phyloP scores from a whole-genome alignment of 2,888 invertebrate species.

The Agrilus biguttatus region DNA sequence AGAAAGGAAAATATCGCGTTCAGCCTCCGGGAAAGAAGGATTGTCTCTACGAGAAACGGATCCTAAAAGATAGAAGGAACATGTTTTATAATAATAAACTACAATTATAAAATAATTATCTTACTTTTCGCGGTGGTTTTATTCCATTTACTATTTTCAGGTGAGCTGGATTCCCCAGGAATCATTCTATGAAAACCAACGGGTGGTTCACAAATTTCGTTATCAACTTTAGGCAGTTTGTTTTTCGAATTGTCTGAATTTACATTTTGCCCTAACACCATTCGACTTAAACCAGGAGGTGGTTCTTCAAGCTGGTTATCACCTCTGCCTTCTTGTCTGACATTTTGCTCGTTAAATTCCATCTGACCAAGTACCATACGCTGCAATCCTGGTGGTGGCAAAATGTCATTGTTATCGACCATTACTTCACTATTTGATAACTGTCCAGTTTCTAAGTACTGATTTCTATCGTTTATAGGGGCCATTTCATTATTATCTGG shows the following conservation, averaged over 20 bases:
- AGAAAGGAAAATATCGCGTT: slow-evolving; percentile 4
- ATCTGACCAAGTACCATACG: slow-evolving; percentile 53
- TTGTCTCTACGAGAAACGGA: no score
- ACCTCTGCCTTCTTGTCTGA: slow-evolving; percentile 29
- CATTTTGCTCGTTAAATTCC: slow-evolving; percentile 26
- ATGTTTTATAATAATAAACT: no score
- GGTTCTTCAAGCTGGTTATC: slow-evolving; percentile 29
- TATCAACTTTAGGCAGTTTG: neutral
- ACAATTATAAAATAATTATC: no score
- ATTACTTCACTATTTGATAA: slow-evolving; percentile 37
- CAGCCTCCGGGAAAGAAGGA: no score
- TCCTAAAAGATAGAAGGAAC: no score
- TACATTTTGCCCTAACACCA: slow-evolving; percentile 41
- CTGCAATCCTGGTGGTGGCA: slow-evolving; percentile 49
- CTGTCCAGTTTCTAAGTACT: slow-evolving; percentile 64
- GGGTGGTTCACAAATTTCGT: slow-evolving; percentile 26
- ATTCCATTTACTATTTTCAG: slow-evolving; percentile 15
- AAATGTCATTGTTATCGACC: slow-evolving; percentile 24
- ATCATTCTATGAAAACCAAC: slow-evolving; percentile 46
- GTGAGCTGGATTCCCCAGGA: slow-evolving; percentile 44
- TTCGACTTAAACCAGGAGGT: slow-evolving; percentile 48
- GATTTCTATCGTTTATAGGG: slow-evolving; percentile 56
- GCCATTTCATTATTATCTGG: slow-evolving; percentile 44
- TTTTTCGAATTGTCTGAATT: slow-evolving; percentile 4
- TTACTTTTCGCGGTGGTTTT: no score